Evolutionary conservation across 2,888 invertebrate species (phyloP), one percentile per base, ranked within the genome.

Genomic region (Andrena praecox): DNA sequence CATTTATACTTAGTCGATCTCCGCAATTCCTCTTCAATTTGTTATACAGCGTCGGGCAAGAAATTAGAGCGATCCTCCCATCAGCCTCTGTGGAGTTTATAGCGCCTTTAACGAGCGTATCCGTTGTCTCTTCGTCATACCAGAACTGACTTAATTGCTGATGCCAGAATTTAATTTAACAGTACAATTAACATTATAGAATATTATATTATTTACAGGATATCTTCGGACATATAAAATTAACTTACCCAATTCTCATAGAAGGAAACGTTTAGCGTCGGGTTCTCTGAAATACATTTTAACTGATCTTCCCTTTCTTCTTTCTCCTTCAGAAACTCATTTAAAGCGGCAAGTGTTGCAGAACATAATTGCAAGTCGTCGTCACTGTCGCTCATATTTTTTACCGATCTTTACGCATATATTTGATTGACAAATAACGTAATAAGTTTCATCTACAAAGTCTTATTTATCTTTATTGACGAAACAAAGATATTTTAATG

Each of bases 111-210:
- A 97, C 96, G n/a, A 99, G 94, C 0, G 93, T 93, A 35, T 95
- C 94, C 59, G 97, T 96, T 0, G 99, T 99, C 2, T 95, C 93
- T 56, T 97, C 96, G 91, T 97, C 96, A 92, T 99, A 99, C 99
- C 99, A 99, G 95, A 99, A 99, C 94, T 99, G 99, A 92, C 99
- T 99, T 56, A 99, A 94, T 98, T 99, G 98, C 99, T 98, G 94
- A 24, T 5, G 16, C 52, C 31, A 27, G 10, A 50, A 54, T 48
- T 63, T 5, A 12, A 63, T 33, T 24, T 54, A 31, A 33, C 1
- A 20, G 12, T 7, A 16, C 35, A 33, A 54, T 52, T 48, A 64
- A 70, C 33, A 50, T 8, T 35, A 64, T 5, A 80, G 77, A 64
- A 33, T 35, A 80, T 35, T 63, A 73, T n/a, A 7, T 70, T 35